Evolutionary conservation across 2,113 vertebrate species (phyloP).

Genomic region (Gila orcuttii): DNA sequence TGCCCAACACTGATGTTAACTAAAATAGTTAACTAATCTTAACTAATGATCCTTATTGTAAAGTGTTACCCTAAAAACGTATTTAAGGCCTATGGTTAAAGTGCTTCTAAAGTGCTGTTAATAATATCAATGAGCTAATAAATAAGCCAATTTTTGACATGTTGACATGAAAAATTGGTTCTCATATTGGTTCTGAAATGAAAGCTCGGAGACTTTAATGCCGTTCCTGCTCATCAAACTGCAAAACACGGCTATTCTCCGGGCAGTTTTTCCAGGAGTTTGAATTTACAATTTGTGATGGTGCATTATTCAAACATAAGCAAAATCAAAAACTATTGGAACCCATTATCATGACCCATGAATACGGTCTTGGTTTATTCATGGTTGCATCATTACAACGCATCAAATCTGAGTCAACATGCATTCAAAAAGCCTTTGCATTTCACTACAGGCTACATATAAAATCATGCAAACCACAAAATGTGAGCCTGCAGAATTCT

Average conservation of each 20-base stretch:
- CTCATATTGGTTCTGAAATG: neutral
- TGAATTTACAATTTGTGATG: slow-evolving; percentile 21
- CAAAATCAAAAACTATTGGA: slow-evolving; percentile 51
- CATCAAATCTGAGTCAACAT: neutral
- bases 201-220: neutral
- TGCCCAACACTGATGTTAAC: too few species aligned
- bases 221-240: neutral
- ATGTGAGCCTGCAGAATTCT: too few species aligned
- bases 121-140: neutral
- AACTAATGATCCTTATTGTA: too few species aligned
- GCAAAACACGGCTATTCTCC: neutral
- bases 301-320: slow-evolving; percentile 52
- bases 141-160: neutral
- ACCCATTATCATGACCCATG: slow-evolving; percentile 47
- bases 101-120: neutral
- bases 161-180: neutral
- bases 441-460: neutral
- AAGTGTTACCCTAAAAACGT: too few species aligned
- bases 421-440: neutral
- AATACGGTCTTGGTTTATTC: neutral
- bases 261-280: slow-evolving; percentile 9
- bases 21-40: too few species aligned
- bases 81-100: too few species aligned
- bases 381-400: neutral
- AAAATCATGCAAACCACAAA: too few species aligned